Evolutionary conservation across 2,888 invertebrate genomes (phyloP), one percentile per base, ranked within the genome.

Genomic region (Aphodius sticticus): DNA sequence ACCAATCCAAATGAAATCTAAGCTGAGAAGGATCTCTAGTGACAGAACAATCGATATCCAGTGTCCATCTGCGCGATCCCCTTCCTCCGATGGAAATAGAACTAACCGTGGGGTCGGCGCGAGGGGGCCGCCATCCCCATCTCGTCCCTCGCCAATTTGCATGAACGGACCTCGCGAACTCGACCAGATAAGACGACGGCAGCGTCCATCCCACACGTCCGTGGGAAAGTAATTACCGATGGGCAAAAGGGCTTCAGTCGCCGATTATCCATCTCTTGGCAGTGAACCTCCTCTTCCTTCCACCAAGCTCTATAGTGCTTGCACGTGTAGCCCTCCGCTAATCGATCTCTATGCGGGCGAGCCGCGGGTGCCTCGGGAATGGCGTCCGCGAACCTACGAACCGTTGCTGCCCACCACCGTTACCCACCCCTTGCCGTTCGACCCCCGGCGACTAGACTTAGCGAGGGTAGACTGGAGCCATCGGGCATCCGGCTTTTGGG

Each of bases 401-500:
- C 53, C 53, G 53, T 53, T 53, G 53, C 7, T 53, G 53, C 53
- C 53, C 53, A 12, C 53, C 53, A 53, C 53, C 53, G 53, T 35
- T 35, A 14, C 36, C 36, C 35, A 74, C 74, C 74, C 74, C 15
- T n/a, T n/a, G 36, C 74, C 74, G 6, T 74, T 26, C 35, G 37
- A 36, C 74, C 74, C 74, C 74, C 74, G 2, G 53, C 53, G 53
- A 53, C 53, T 53, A 53, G 53, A 53, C 53, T 53, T 53, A 53
- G 53, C 53, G 12, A 53, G 53, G 53, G 35, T 36, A 74, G 37
- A 35, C 74, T 37, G 36, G 37, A 74, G 74, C 74, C 74, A 74
- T 74, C 74, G 74, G 74, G 37, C 74, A 74, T 74, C 74, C 74
- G 74, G 36, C 74, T 74, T 74, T 74, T 35, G 74, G 74, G 74